Conservation (phyloP, 2,888 invertebrate species). For the Biston betularia region DNA sequence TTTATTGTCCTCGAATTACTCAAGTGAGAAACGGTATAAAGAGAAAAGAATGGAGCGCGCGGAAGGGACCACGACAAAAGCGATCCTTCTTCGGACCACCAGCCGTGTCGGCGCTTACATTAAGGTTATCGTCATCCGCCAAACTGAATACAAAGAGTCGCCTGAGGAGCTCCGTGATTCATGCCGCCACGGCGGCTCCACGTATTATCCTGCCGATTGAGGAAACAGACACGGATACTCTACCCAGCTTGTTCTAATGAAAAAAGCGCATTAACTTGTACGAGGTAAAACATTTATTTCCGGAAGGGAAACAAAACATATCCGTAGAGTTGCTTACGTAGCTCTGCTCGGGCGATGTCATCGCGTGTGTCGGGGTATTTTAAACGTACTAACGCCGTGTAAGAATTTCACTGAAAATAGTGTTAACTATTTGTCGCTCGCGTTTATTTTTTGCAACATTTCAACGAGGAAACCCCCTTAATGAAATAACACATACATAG, state of each 20-base stretch:
- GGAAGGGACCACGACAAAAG: constrained; percentile 83
- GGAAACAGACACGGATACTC: constrained; percentile 61
- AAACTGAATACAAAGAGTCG: constrained; percentile 82
- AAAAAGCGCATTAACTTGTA: constrained; percentile 50
- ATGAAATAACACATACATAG: too few relatives aligned
- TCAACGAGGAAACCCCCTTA: too few relatives aligned
- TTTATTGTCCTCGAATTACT: constrained; percentile 85
- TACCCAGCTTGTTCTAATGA: constrained; percentile 52
- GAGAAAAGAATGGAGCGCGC: constrained; percentile 80
- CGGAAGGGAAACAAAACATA: constrained; percentile 35
- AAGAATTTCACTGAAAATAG: neutral
- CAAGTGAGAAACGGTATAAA: constrained; percentile 84
- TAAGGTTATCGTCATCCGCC: constrained; percentile 85
- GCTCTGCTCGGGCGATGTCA: constrained; percentile 1
- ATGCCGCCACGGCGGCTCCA: constrained; percentile 65
- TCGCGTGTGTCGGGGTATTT: neutral
- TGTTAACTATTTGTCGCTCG: neutral
- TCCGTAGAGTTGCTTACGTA: constrained; percentile 7
- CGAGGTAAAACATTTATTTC: constrained; percentile 40
- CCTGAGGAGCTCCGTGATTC: constrained; percentile 78
- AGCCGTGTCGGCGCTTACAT: constrained; percentile 85
- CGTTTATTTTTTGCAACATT: too few relatives aligned
- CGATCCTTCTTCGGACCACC: constrained; percentile 83
- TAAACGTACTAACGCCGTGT: neutral
- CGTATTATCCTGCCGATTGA: constrained; percentile 74